Evolutionary conservation across 2,888 invertebrate genomes (phyloP).

Genomic region (Latrodectus hesperus): DNA sequence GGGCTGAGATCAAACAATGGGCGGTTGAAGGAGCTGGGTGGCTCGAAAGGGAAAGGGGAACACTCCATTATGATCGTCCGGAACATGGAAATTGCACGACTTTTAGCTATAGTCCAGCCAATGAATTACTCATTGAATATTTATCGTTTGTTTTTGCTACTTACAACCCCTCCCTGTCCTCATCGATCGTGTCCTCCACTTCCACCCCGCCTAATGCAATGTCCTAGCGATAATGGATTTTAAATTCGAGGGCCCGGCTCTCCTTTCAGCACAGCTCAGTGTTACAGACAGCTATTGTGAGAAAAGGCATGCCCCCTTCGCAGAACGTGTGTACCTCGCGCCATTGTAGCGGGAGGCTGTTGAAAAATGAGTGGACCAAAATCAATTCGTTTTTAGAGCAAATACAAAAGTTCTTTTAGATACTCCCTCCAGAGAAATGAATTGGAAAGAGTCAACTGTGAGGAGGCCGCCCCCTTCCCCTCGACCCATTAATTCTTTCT

Average conservation of each 20-base stretch:
- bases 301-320: background rate
- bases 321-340: slow-evolving; percentile 34
- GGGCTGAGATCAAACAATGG: slow-evolving; percentile 48
- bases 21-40: slow-evolving; percentile 3
- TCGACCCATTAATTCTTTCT: no score
- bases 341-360: slow-evolving; percentile 24
- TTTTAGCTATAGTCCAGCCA: slow-evolving; percentile 29
- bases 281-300: slow-evolving; percentile 21
- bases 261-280: slow-evolving; percentile 6
- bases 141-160: slow-evolving; percentile 65
- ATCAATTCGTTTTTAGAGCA: slow-evolving; percentile 65
- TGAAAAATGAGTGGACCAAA: slow-evolving; percentile 62
- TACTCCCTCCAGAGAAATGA: slow-evolving; percentile 13
- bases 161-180: slow-evolving; percentile 11
- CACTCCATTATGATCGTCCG: slow-evolving; percentile 43
- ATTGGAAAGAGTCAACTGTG: no score
- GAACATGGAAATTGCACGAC: slow-evolving; percentile 49
- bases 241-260: slow-evolving; percentile 47
- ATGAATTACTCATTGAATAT: slow-evolving; percentile 65
- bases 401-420: slow-evolving; percentile 59
- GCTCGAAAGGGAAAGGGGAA: slow-evolving; percentile 4
- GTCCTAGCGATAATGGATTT: slow-evolving; percentile 61
- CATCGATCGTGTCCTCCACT: slow-evolving; percentile 6
- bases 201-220: slow-evolving; percentile 25
- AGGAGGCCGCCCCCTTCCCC: no score